Conservation (phyloP, 2,888 invertebrate genomes). For the Kryphioiulus occultus region DNA sequence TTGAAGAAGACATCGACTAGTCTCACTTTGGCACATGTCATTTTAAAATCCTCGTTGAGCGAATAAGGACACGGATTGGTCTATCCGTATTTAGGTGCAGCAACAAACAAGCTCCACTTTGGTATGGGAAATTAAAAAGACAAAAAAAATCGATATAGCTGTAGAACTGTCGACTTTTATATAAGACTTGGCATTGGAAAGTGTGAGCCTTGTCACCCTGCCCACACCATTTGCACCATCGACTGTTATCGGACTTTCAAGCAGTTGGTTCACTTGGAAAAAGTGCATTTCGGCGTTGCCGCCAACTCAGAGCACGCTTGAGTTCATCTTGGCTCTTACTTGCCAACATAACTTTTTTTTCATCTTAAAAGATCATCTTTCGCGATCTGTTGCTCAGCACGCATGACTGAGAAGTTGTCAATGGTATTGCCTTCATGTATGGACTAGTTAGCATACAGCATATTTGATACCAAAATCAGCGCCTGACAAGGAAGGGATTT, state of each 20-base stretch:
- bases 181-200: slow-evolving; percentile 29
- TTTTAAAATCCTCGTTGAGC: neutral
- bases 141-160: slow-evolving; percentile 27
- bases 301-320: neutral
- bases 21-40: slow-evolving; percentile 24
- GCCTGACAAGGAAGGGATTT: neutral
- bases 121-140: slow-evolving; percentile 21
- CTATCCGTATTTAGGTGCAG: slow-evolving; percentile 21
- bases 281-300: neutral
- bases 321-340: neutral
- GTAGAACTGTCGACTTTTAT: slow-evolving; percentile 35
- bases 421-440: neutral
- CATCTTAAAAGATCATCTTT: neutral
- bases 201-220: slow-evolving; percentile 9
- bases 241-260: neutral
- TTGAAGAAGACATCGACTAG: neutral
- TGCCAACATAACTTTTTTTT: neutral
- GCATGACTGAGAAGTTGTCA: slow-evolving; percentile 18
- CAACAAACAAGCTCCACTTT: neutral
- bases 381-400: neutral
- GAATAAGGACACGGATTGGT: slow-evolving; percentile 32
- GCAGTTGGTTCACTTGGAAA: neutral
- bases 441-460: neutral
- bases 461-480: neutral
- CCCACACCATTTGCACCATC: neutral